Conservation (phyloP, 2,888 invertebrate genomes). For the Prenolepis imparis region DNA sequence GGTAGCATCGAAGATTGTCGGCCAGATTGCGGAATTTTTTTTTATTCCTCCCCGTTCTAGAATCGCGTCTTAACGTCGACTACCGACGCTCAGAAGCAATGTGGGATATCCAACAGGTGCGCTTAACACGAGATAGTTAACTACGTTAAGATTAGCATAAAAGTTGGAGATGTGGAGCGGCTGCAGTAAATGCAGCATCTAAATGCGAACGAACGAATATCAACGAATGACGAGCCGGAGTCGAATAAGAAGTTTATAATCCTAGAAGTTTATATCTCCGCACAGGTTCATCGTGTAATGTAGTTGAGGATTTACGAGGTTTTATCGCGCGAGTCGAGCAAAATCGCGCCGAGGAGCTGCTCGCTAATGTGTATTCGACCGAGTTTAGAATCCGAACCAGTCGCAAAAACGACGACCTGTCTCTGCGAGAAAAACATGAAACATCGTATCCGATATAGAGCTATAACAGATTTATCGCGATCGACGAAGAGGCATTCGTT, state of each 20-base stretch:
- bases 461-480: constrained; percentile 32
- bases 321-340: constrained; percentile 39
- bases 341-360: constrained; percentile 36
- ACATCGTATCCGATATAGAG: neutral
- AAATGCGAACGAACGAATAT: constrained; percentile 21
- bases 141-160: constrained; percentile 44
- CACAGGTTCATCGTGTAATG: constrained; percentile 59
- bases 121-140: constrained; percentile 16
- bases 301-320: constrained; percentile 61
- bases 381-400: constrained; percentile 10
- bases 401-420: constrained; percentile 25
- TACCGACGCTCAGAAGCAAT: constrained; percentile 7
- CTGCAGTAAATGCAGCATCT: constrained; percentile 14
- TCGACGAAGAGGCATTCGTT: neutral
- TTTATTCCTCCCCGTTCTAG: neutral
- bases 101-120: constrained; percentile 39
- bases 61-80: constrained; percentile 37
- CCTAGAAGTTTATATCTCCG: constrained; percentile 55
- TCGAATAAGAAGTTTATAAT: constrained; percentile 8
- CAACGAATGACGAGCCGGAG: constrained; percentile 8
- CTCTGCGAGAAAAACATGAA: constrained; percentile 2
- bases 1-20: constrained; percentile 50
- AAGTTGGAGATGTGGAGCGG: constrained; percentile 17
- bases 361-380: constrained; percentile 23
- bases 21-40: constrained; percentile 57